Base-by-base conservation (phyloP, 2,113 vertebrate genomes). In the Chaetodon trifascialis region DNA sequence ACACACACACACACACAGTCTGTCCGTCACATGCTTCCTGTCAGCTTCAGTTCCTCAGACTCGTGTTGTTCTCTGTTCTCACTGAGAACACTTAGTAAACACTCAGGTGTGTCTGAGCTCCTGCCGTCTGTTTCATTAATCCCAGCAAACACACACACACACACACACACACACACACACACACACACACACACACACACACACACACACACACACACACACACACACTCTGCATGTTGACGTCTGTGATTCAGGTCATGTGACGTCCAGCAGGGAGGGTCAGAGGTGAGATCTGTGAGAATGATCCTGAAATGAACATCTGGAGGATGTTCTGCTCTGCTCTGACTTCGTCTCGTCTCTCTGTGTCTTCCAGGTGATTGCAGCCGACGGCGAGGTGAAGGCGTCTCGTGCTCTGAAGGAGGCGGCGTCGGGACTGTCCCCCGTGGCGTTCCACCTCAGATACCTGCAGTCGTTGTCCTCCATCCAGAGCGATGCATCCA, bases 391-490 rank as follows among this genome's bases (percentile, higher is more conserved):
- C 1, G 91, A 93, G 44, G 73, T 76, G 78, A 86, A 76, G 16
- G 91, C 86, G 0, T 92, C 92, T 0, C 64, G 40, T 1, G 86
- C 82, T 14, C 59, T 91, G 36, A 87, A 73, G 83, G 86, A 83
- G 10, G 91, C 86, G 0, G 89, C 88, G 0, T 38, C 40, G 0
- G 72, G 84, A 34, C 79, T 92, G 25, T 51, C 81, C 11, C 62
- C 91, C 0, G 44, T 86, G 10, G 91, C 90, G 0, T 58, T 91
- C 7, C 89, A 92, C 46, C 89, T 94, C 4, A 88, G 90, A 3
- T 91, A 92, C 71, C 85, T 94, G 54, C 89, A 89, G 79, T 88
- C 91, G 0, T 36, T 93, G 49, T 67, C 86, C 19, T 89, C 91
- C 23, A 75, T 79, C 30, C 69, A 76, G 3, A 89, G 87, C 73